phyloP scores from a whole-genome alignment of 2,797 vertebrate genomes.

The Anomalospiza imberbis region DNA sequence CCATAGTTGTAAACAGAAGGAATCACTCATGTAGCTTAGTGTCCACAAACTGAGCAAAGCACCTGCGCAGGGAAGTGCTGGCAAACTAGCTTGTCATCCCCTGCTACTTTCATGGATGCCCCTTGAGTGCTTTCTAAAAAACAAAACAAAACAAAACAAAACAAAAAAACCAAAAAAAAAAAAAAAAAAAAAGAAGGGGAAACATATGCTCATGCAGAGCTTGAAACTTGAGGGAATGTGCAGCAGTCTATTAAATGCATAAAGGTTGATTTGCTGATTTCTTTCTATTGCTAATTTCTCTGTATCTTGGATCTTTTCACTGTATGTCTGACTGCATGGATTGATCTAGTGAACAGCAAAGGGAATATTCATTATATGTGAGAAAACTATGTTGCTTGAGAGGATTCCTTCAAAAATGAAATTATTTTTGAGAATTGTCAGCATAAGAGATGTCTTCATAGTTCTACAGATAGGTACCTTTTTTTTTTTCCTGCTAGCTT shows the following conservation, averaged over 20 bases:
- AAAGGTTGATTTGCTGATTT: slow-evolving; percentile 20
- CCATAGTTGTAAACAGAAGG: slow-evolving; percentile 16
- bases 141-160: background rate
- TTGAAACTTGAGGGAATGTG: slow-evolving; percentile 9
- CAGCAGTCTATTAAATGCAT: slow-evolving; percentile 5
- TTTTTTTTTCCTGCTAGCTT: background rate
- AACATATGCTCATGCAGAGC: slow-evolving; percentile 37
- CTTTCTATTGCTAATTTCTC: slow-evolving; percentile 14
- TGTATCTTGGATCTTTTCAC: background rate
- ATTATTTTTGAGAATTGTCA: background rate
- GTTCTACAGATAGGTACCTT: background rate
- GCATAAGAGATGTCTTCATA: slow-evolving; percentile 10
- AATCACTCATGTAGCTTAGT: slow-evolving; percentile 9
- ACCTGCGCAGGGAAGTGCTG: slow-evolving; percentile 18
- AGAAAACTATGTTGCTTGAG: background rate
- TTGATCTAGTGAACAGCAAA: slow-evolving; percentile 19
- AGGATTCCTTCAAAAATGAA: slow-evolving; percentile 5
- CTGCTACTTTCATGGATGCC: background rate
- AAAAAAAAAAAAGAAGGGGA: background rate
- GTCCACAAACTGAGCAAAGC: slow-evolving; percentile 3
- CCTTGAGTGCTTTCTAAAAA: slow-evolving; percentile 19
- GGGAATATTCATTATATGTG: slow-evolving; percentile 19
- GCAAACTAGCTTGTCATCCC: background rate
- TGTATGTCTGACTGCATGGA: slow-evolving; percentile 28
- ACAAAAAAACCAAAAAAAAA: slow-evolving; percentile 3